These are phyloP conservation scores for Julus scandinavius DNA, from an alignment of 2,888 invertebrate species.

Conservation along the genomic window DNA sequence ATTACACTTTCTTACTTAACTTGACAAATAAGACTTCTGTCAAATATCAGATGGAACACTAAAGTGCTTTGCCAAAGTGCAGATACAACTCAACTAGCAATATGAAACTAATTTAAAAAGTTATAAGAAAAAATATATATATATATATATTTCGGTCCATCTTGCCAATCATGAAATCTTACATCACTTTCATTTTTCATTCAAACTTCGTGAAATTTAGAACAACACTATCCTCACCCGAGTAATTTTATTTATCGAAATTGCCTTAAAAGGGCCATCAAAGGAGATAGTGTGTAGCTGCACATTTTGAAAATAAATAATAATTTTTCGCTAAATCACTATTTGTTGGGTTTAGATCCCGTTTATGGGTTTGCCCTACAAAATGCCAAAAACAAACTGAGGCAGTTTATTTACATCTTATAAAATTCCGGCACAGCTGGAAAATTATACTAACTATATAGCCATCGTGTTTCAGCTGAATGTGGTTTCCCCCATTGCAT, in stretches of 20 bases:
- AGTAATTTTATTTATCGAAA: neutral
- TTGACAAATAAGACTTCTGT: too few species aligned
- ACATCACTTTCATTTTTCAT: neutral
- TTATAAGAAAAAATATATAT: too few species aligned
- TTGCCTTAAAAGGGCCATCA: neutral
- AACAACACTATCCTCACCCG: neutral
- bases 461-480: neutral
- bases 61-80: too few species aligned
- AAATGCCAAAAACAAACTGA: conserved; percentile 11
- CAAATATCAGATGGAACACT: too few species aligned
- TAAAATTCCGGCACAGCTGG: conserved; percentile 32
- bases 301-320: neutral
- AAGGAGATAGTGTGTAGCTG: neutral
- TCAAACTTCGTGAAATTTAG: neutral
- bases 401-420: conserved; percentile 29
- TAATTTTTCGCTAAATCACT: neutral
- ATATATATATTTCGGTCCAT: too few species aligned
- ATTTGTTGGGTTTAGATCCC: conserved; percentile 17
- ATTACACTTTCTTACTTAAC: too few species aligned
- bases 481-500: neutral
- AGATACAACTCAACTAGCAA: too few species aligned
- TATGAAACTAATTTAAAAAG: too few species aligned
- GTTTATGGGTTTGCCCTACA: conserved; percentile 23
- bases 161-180: too few species aligned
- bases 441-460: neutral